Evolutionary conservation across 2,113 vertebrate genomes (phyloP).

Genomic region (Cheirogaleus medius): DNA sequence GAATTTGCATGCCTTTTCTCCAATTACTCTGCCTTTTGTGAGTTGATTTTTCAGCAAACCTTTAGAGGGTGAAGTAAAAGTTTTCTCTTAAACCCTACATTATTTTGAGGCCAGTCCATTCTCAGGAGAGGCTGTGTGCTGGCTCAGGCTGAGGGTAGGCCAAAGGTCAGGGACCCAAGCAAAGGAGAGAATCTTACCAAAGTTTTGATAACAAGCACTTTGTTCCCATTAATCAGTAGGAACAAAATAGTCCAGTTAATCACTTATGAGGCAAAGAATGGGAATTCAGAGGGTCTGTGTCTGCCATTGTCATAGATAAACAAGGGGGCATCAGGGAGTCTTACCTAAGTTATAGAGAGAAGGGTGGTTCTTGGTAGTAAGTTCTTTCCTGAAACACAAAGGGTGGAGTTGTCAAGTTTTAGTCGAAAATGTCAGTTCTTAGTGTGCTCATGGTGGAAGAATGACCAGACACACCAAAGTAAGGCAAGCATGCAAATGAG

Average conservation of each 20-base stretch:
- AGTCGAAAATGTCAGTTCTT: too few relatives aligned
- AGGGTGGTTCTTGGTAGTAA: not conserved
- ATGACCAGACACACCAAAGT: too few relatives aligned
- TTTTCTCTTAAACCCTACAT: too few relatives aligned
- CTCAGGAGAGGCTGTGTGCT: not conserved
- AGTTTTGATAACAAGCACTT: not conserved
- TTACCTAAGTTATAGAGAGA: not conserved
- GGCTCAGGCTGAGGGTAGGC: not conserved
- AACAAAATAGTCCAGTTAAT: not conserved
- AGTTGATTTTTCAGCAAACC: too few relatives aligned
- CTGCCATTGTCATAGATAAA: not conserved
- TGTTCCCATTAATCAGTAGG: not conserved
- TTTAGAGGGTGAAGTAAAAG: too few relatives aligned
- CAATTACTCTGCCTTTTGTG: too few relatives aligned
- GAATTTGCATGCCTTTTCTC: too few relatives aligned
- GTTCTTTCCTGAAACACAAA: not conserved
- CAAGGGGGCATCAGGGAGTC: not conserved
- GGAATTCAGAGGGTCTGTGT: not conserved
- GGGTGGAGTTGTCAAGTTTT: not conserved
- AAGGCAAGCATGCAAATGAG: too few relatives aligned
- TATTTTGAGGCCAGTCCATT: not conserved
- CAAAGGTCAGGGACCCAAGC: not conserved
- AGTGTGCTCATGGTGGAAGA: too few relatives aligned
- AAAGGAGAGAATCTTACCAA: not conserved
- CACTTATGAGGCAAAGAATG: not conserved